Evolutionary conservation across 2,797 vertebrate genomes (phyloP), one percentile per base, ranked within the genome.

Genomic region (Eremophila alpestris): DNA sequence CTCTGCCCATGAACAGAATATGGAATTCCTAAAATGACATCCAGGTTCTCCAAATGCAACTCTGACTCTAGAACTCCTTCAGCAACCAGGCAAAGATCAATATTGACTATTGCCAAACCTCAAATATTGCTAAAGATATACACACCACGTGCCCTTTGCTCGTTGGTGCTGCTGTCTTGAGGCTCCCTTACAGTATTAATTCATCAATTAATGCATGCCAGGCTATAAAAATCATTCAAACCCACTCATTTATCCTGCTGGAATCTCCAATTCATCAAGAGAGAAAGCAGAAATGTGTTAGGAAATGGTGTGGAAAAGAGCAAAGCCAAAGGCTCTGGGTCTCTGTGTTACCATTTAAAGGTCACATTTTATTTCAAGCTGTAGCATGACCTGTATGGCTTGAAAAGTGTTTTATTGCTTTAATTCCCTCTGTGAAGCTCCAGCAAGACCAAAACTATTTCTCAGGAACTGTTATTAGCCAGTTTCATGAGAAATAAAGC

Each of bases 81-180:
- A 65, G 30, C 32, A 55, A 69, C 2, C 45, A 69, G 74, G 55
- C 74, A 5, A 77, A 89, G 54, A 84, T 70, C 90, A 92, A 93
- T 71, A 89, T 9, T 85, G 87, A 78, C 85, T 52, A 58, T 88
- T 95, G 68, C 85, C 90, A 96, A 95, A 90, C 7, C 62, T 19
- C 90, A 93, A 84, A 45, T 34, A 80, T 83, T 93, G 94, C 89
- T 40, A 56, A 60, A 93, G 68, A 49, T 8, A 24, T 2, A 5
- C 26, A 56, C 0, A 13, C n/a, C 34, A 1, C 2, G 54, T 88
- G 86, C 60, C 78, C 87, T 95, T 80, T 87, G 90, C 64, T 51
- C 75, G 3, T 7, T 34, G 11, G 9, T 14, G 55, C 79, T 59
- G 23, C 65, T 59, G 29, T 19, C 93, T 67, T 22, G 15, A 43